Evolutionary conservation across 2,797 vertebrate species (phyloP), one percentile per base, ranked within the genome.

Genomic region (Halcyon chelicuti): DNA sequence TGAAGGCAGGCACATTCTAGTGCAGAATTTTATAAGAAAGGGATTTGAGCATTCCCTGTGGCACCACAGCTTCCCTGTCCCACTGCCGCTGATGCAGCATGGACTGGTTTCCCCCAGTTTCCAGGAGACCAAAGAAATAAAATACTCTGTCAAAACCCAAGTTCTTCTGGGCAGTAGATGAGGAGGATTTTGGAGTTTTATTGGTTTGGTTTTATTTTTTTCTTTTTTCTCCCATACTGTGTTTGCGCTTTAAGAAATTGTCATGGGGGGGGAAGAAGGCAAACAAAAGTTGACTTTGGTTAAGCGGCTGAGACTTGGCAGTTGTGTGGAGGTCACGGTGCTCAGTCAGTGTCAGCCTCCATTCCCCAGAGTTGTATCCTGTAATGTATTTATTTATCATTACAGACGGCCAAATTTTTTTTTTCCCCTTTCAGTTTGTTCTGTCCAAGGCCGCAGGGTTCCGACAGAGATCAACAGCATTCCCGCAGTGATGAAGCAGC

Each of bases 361-460:
- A 96, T 97, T 97, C 97, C 97, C 96, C 92, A 95, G 97, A 97
- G 97, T 94, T 96, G 94, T 92, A 97, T 97, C 97, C 92, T 91
- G 97, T 98, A 98, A 98, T 98, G 97, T 98, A 97, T 98, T 98
- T 98, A 98, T 98, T 98, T 98, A 98, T 98, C 98, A 98, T 96
- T 97, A 97, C 97, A 95, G 83, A 90, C 31, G 61, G 95, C 94
- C 97, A 97, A 78, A 94, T 90, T 79, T 88, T 94, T 86, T 84
- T 73, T 66, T 86, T 67, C 5, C 22, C 88, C 95, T 97, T 97
- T 98, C 93, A 92, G 97, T 97, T 98, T 98, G 97, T 97, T 97
- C 97, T 98, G 98, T 98, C 98, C 99, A 99, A 99, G 99, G 99
- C 98, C 98, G 79, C 97, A 70, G 98, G 96, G 97, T 98, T 98